Evolutionary conservation across 2,888 invertebrate species (phyloP).

Genomic region (Acronicta leporina): DNA sequence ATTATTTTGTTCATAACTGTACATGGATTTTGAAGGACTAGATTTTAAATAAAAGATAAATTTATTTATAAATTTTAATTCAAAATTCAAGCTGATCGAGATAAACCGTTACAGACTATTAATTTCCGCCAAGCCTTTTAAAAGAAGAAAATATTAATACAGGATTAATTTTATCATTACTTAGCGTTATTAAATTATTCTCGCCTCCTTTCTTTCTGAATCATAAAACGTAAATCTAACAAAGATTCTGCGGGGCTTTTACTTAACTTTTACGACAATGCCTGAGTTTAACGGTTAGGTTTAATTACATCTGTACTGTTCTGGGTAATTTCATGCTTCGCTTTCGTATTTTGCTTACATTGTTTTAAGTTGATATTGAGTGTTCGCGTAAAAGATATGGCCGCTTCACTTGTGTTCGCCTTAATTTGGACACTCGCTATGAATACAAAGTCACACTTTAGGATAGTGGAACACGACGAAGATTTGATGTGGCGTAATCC

Average conservation of each 20-base stretch:
- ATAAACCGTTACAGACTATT: constrained; percentile 9
- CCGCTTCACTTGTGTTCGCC: constrained; percentile 67
- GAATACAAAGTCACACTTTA: constrained; percentile 68
- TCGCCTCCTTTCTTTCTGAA: constrained; percentile 65
- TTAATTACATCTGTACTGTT: constrained; percentile 82
- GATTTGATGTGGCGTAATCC: constrained; percentile 36
- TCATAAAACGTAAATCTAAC: constrained; percentile 75
- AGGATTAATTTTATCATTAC: constrained; percentile 62
- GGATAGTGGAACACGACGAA: constrained; percentile 30
- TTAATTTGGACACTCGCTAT: constrained; percentile 74
- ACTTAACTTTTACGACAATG: constrained; percentile 78
- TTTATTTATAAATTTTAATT: not conserved
- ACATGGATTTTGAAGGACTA: no score
- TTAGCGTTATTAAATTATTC: constrained; percentile 67
- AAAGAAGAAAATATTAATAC: constrained; percentile 48
- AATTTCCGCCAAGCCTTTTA: constrained; percentile 28
- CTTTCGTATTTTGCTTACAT: constrained; percentile 79
- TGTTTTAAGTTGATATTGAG: constrained; percentile 81
- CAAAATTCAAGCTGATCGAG: constrained; percentile 27
- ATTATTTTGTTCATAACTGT: no score
- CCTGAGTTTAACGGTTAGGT: constrained; percentile 76
- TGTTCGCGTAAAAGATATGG: constrained; percentile 76
- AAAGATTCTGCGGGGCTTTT: constrained; percentile 75
- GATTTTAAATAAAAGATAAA: no score
- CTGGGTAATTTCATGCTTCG: constrained; percentile 74